These are phyloP conservation scores for Drosophila subobscura DNA, from an alignment of 1,140 invertebrate genomes.

Conservation along the genomic window DNA sequence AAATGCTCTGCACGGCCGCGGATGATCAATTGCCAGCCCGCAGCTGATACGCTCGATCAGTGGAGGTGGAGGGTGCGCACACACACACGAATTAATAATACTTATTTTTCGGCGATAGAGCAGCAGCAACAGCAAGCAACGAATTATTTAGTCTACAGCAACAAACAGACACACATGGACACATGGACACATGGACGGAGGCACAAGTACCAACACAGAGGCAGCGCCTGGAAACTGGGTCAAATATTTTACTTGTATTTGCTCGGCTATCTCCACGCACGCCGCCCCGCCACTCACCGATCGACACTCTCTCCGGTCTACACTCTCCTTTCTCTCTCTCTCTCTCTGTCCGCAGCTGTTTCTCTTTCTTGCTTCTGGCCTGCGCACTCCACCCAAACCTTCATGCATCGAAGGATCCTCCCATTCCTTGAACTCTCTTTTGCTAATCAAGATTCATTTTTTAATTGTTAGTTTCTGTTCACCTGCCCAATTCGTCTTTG, in stretches of 20 bases:
- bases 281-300: slow-evolving; percentile 8
- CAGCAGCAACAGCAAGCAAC: slow-evolving; percentile 26
- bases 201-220: slow-evolving; percentile 39
- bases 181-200: background rate
- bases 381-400: background rate
- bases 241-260: slow-evolving; percentile 76
- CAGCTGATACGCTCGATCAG: slow-evolving; percentile 11
- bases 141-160: slow-evolving; percentile 26
- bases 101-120: slow-evolving; percentile 55
- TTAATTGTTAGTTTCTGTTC: no score
- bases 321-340: background rate
- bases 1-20: slow-evolving; percentile 7
- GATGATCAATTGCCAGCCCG: background rate
- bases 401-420: no score
- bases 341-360: slow-evolving; percentile 12
- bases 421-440: no score
- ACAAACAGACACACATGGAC: slow-evolving; percentile 38
- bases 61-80: background rate
- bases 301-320: background rate
- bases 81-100: slow-evolving; percentile 34
- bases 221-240: slow-evolving; percentile 67
- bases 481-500: no score
- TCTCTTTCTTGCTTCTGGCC: background rate
- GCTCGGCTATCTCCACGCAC: slow-evolving; percentile 44
- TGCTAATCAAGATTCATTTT: no score